These are phyloP conservation scores for Channa maculata DNA, from an alignment of 2,113 vertebrate species.

Conservation along the genomic window DNA sequence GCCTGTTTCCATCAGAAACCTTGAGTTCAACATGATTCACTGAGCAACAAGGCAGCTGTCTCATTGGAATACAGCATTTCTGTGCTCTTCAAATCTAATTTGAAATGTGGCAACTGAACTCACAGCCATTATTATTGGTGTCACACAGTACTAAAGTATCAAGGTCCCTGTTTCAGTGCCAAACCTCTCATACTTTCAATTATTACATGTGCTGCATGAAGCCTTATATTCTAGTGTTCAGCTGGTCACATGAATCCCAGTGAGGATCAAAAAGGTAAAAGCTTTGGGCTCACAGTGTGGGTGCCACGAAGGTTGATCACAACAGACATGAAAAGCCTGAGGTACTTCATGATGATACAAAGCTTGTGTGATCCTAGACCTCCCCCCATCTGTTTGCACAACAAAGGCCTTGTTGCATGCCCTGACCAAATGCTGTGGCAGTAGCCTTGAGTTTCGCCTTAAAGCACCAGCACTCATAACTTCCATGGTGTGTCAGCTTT, in stretches of 20 bases:
- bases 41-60: conserved; percentile 38
- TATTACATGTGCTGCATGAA: conserved; percentile 22
- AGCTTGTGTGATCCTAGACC: conserved; percentile 47
- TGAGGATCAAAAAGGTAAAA: conserved; percentile 28
- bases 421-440: conserved; percentile 50
- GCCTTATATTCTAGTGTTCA: conserved; percentile 1
- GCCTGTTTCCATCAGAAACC: conserved; percentile 26
- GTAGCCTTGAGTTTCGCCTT: conserved; percentile 49
- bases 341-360: conserved; percentile 51
- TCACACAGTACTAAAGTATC: conserved; percentile 49
- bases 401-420: conserved; percentile 52
- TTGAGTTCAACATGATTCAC: conserved; percentile 48
- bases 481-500: conserved; percentile 43
- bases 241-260: conserved; percentile 7
- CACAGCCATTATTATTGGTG: conserved; percentile 56
- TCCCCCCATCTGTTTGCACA: conserved; percentile 50
- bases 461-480: conserved; percentile 38
- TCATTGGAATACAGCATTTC: conserved; percentile 35
- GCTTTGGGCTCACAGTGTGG: conserved; percentile 3
- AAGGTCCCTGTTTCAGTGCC: conserved; percentile 35
- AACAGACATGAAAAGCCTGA: conserved; percentile 48
- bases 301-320: conserved; percentile 27
- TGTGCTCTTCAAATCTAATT: conserved; percentile 31
- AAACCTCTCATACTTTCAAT: conserved; percentile 43
- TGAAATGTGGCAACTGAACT: conserved; percentile 40